A percentile compares a stretch with the other conserved stretches of the same genome.
Evolutionary conservation across 2,888 invertebrate species (phyloP).

Genomic region (Lochmaea capreae): DNA sequence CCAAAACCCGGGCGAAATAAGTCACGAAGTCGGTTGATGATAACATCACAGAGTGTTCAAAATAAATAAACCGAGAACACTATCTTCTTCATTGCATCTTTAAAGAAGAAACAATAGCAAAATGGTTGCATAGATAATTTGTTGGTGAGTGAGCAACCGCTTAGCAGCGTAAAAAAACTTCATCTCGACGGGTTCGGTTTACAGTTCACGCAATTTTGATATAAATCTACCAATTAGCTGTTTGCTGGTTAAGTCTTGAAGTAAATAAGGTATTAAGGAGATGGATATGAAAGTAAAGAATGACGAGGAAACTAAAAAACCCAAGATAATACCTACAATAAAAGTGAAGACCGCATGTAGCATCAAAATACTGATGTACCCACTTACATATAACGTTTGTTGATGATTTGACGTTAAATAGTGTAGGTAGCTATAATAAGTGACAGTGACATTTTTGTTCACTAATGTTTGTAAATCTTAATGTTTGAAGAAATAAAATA

Average conservation of each 20-base stretch:
- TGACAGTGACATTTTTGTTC: not conserved
- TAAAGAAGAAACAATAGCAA: constrained; percentile 53
- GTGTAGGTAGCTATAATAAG: too few species aligned
- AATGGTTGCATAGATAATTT: constrained; percentile 53
- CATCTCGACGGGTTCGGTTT: constrained; percentile 55
- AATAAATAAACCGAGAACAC: constrained; percentile 47
- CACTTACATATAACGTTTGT: too few species aligned
- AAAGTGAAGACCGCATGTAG: too few species aligned
- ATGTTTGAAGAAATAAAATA: not conserved
- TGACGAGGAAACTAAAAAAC: not conserved
- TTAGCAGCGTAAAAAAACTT: constrained; percentile 36
- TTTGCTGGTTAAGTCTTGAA: constrained; percentile 59
- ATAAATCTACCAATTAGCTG: constrained; percentile 64
- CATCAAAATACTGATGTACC: too few species aligned
- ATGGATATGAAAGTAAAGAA: not conserved
- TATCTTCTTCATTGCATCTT: constrained; percentile 50
- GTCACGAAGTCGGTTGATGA: constrained; percentile 21
- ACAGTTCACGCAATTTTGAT: constrained; percentile 63
- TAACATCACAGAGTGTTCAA: constrained; percentile 37
- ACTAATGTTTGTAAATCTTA: not conserved
- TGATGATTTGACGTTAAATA: not conserved
- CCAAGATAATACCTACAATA: too few species aligned
- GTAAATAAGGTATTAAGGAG: constrained; percentile 53
- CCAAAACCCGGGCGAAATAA: constrained; percentile 31
- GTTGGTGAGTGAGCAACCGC: constrained; percentile 47